A percentile compares a stretch with the other conserved stretches of the same genome.
phyloP scores from a whole-genome alignment of 2,888 invertebrate species.

The Ferrisia virgata region DNA sequence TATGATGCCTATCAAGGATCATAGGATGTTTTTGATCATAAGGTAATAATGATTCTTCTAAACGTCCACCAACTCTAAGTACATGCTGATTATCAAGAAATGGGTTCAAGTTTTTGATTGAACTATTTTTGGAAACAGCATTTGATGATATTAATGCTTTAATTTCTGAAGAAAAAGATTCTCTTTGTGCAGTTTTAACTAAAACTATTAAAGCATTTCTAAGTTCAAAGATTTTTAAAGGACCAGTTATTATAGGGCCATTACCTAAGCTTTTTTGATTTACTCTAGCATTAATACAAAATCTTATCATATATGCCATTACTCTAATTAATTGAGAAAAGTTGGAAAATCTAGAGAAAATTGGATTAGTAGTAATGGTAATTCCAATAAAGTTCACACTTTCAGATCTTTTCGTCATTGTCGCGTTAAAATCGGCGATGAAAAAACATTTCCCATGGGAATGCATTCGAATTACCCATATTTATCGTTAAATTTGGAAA shows the following conservation, averaged over 20 bases:
- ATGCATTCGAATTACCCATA: too few species aligned
- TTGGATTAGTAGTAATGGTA: not conserved
- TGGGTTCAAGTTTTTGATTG: not conserved
- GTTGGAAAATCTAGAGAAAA: not conserved
- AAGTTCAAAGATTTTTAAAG: not conserved
- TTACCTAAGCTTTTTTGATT: not conserved
- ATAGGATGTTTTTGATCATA: slow-evolving; percentile 28
- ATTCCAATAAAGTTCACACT: not conserved
- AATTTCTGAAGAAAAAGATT: not conserved
- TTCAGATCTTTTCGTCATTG: too few species aligned
- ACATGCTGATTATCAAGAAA: not conserved
- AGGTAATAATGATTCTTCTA: not conserved
- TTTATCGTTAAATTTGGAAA: too few species aligned
- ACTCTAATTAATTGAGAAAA: not conserved
- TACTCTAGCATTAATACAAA: not conserved
- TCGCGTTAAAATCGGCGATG: too few species aligned
- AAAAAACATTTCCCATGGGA: too few species aligned
- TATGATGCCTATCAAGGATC: not conserved
- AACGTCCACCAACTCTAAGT: slow-evolving; percentile 24
- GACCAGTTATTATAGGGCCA: not conserved
- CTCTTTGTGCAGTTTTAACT: not conserved
- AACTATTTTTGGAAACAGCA: not conserved
- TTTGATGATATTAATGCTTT: not conserved
- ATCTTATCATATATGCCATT: not conserved
- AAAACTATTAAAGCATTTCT: not conserved